Conservation (phyloP, 30 jellyfish, hydroid and myxozoan species). For the Chrysaora quinquecirrha region DNA sequence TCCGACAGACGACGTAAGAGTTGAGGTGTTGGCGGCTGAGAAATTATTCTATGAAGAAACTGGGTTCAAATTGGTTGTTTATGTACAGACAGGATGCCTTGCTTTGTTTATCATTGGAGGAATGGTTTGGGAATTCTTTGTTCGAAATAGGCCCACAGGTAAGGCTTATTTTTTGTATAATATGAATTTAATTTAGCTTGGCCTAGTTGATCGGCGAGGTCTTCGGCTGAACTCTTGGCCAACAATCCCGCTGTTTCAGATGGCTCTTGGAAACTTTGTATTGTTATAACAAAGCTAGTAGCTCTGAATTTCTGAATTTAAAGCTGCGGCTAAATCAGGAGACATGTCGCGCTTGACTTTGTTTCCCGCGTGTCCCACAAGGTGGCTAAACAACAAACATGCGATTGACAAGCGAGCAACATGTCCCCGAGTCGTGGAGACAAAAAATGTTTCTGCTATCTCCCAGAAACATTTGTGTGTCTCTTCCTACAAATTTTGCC, state of each 20-base stretch:
- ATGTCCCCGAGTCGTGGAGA: too few species aligned
- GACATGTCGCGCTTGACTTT: too few species aligned
- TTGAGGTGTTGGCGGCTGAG: slow-evolving; percentile 92
- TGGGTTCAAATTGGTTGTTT: slow-evolving; percentile 76
- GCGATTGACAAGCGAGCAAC: too few species aligned
- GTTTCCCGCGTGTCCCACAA: too few species aligned
- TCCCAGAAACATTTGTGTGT: too few species aligned
- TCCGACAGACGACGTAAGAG: slow-evolving; percentile 91
- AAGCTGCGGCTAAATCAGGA: too few species aligned
- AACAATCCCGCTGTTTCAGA: not conserved
- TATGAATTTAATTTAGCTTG: not conserved
- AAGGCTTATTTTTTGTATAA: not conserved
- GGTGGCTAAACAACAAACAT: too few species aligned
- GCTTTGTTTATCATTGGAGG: slow-evolving; percentile 76
- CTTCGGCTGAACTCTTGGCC: not conserved
- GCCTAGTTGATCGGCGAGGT: not conserved
- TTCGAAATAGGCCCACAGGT: slow-evolving; percentile 89
- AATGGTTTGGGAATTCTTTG: slow-evolving; percentile 90
- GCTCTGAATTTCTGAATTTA: too few species aligned
- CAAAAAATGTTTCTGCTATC: too few species aligned
- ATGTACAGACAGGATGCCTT: slow-evolving; percentile 78
- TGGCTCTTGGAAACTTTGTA: not conserved
- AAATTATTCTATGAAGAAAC: slow-evolving; percentile 86
- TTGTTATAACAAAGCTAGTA: too few species aligned
- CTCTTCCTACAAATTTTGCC: too few species aligned